Base-by-base conservation (phyloP, 2,113 vertebrate genomes). In the Psephotus haematonotus region DNA sequence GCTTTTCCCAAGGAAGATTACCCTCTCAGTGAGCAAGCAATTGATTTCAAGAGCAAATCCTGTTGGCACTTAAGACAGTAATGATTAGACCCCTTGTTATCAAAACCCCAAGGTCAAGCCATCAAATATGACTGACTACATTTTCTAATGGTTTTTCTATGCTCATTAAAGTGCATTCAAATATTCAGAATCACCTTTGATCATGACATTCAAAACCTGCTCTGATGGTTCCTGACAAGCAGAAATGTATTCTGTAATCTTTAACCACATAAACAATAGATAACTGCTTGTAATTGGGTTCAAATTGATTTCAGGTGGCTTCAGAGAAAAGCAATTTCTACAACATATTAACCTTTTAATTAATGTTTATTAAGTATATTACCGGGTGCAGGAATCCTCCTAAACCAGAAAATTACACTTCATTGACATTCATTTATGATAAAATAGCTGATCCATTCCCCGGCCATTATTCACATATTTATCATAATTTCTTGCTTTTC, bases 221-320 rank as follows among this genome's bases (percentile, higher is more conserved):
- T 97, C 88, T 89, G 96, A 97, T 80, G 94, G 87, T 82, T 97
- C 93, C 97, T 96, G 97, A 98, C 97, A 97, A 97, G 97, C 90
- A 95, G 95, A 97, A 97, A 97, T 97, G 97, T 94, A 98, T 98
- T 98, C 97, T 97, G 91, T 98, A 98, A 98, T 98, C 97, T 98
- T 97, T 97, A 98, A 96, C 97, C 88, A 97, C 89, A 97, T 97
- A 98, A 98, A 98, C 98, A 98, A 98, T 98, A 97, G 98, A 97
- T 98, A 98, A 98, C 95, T 97, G 85, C 97, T 98, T 97, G 95
- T 98, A 98, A 98, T 98, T 98, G 97, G 91, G 95, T 98, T 98
- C 98, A 98, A 98, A 98, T 98, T 98, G 98, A 98, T 98, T 98
- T 98, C 98, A 98, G 98, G 98, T 98, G 98, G 98, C 98, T 98